phyloP scores from a whole-genome alignment of 2,113 vertebrate species.

The Paraplagusia blochii region DNA sequence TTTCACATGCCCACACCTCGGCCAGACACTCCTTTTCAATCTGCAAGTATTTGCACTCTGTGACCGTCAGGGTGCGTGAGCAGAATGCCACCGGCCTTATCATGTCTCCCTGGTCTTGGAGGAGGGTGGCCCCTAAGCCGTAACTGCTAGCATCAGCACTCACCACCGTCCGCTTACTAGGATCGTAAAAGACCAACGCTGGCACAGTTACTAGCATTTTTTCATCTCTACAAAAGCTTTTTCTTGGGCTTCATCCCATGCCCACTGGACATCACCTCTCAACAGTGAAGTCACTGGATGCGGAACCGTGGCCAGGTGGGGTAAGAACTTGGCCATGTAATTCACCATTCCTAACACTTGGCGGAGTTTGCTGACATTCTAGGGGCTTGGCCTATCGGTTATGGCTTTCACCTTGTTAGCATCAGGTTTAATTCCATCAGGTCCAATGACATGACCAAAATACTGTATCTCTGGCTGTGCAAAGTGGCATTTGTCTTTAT shows the following conservation, averaged over 20 bases:
- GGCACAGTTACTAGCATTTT: not conserved
- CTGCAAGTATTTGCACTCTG: not conserved
- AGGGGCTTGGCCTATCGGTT: not conserved
- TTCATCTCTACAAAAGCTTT: not conserved
- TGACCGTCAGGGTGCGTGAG: not conserved
- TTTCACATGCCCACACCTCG: not conserved
- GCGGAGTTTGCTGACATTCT: not conserved
- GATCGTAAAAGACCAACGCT: not conserved
- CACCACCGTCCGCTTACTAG: too few species aligned
- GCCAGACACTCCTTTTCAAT: not conserved
- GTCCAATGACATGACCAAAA: not conserved
- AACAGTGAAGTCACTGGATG: too few species aligned
- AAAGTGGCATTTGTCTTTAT: not conserved
- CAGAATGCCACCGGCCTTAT: not conserved
- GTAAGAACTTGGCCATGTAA: too few species aligned
- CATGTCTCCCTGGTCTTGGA: too few species aligned
- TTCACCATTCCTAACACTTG: not conserved
- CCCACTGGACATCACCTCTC: not conserved
- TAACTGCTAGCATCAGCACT: not conserved
- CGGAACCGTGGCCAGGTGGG: too few species aligned
- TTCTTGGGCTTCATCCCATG: not conserved
- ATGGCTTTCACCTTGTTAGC: not conserved
- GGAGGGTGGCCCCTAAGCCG: not conserved
- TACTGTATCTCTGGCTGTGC: not conserved
- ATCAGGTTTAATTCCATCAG: too few species aligned